A percentile compares a stretch with the other conserved stretches of the same genome.
These are phyloP conservation scores for Plestiodon gilberti DNA, from an alignment of 2,113 vertebrate species.

Conservation along the genomic window DNA sequence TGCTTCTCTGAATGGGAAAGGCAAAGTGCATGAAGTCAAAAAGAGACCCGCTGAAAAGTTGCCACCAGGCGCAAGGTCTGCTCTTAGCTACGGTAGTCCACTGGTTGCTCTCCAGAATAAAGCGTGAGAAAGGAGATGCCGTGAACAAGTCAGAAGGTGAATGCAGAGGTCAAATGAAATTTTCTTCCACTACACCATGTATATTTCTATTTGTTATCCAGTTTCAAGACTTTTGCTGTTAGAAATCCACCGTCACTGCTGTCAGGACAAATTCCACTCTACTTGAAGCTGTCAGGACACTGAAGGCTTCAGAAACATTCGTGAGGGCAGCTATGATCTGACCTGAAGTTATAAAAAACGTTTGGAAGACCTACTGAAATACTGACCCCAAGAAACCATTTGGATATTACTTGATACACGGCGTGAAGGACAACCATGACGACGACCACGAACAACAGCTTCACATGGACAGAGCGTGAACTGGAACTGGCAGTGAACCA, in stretches of 20 bases:
- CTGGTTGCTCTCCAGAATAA: constrained; percentile 31
- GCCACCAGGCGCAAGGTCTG: constrained; percentile 12
- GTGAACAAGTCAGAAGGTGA: constrained; percentile 27
- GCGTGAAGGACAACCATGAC: constrained; percentile 26
- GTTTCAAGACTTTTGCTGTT: neutral
- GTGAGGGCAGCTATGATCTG: constrained; percentile 29
- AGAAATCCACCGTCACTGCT: constrained; percentile 16
- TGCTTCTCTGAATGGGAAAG: constrained; percentile 18
- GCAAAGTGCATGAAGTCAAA: constrained; percentile 45
- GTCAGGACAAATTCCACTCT: constrained; percentile 21
- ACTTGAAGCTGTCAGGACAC: constrained; percentile 21
- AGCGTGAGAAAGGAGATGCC: constrained; percentile 1
- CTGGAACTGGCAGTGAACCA: constrained; percentile 54
- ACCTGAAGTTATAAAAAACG: constrained; percentile 31
- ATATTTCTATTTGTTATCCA: constrained; percentile 13
- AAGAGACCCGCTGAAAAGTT: constrained; percentile 48
- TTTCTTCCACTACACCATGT: neutral
- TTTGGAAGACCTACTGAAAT: constrained; percentile 62
- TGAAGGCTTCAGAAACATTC: constrained; percentile 38
- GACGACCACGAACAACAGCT: constrained; percentile 34
- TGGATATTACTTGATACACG: constrained; percentile 53
- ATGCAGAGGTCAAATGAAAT: constrained; percentile 13
- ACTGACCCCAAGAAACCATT: constrained; percentile 42
- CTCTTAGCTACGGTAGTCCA: constrained; percentile 21
- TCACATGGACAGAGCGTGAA: constrained; percentile 51